Conservation (phyloP, 2,797 vertebrate genomes). For the Melopsittacus undulatus region DNA sequence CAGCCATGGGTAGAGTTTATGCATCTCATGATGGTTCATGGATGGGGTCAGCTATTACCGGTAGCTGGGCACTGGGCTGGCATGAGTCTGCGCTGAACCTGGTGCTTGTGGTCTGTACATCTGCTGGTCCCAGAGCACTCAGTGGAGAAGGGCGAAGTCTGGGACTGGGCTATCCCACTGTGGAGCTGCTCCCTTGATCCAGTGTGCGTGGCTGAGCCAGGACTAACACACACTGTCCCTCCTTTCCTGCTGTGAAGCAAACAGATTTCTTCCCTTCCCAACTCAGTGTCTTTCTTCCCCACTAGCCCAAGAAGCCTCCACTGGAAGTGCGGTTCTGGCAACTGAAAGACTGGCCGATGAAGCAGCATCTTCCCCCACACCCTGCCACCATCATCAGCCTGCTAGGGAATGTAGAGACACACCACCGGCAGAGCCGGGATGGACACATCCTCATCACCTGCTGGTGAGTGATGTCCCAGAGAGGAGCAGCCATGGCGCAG, state of each 20-base stretch:
- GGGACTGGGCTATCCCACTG: background rate
- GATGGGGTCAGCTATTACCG: background rate
- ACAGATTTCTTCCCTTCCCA: background rate
- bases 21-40: fast-evolving
- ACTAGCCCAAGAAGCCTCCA: conserved; percentile 26
- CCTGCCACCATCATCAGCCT: conserved; percentile 53
- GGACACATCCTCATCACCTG: conserved; percentile 52
- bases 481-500: background rate
- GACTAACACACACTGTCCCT: background rate
- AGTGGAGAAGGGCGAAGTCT: background rate
- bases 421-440: background rate
- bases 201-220: background rate
- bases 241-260: background rate
- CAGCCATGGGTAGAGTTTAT: background rate
- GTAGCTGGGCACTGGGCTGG: background rate
- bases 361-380: background rate
- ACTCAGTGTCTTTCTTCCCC: background rate
- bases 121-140: background rate
- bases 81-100: background rate
- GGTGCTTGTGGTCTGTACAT: background rate
- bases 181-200: background rate
- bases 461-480: conserved; percentile 24
- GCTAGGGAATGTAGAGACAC: conserved; percentile 49
- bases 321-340: conserved; percentile 50
- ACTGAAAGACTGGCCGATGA: conserved; percentile 62